phyloP scores from a whole-genome alignment of 53 echinoderm and acorn worm genomes.

The Actinopyga echinites region DNA sequence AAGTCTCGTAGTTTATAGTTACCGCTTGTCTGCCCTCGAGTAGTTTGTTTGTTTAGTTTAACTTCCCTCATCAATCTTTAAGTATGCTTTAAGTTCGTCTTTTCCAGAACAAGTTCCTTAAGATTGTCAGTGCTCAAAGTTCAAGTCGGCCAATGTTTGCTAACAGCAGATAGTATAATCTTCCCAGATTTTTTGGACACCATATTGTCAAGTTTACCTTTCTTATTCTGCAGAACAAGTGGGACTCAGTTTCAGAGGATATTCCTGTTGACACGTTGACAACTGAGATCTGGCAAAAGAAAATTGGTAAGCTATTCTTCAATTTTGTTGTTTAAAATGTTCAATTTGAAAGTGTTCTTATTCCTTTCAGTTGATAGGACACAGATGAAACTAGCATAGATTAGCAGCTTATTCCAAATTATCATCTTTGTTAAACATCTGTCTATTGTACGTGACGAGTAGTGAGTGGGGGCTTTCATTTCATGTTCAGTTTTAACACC shows the following conservation, averaged over 20 bases:
- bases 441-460: no score
- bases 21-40: neutral
- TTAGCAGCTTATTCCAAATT: no score
- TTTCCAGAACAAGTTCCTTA: constrained; percentile 18
- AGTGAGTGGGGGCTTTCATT: no score
- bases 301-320: no score
- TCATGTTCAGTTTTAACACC: no score
- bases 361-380: no score
- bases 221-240: constrained; percentile 8
- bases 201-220: constrained; percentile 12
- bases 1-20: no score
- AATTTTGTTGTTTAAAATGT: no score
- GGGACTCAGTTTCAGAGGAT: neutral
- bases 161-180: constrained; percentile 30
- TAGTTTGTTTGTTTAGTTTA: constrained; percentile 13
- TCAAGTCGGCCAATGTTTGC: constrained; percentile 18
- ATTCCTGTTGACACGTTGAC: neutral
- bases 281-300: no score
- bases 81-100: neutral
- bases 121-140: constrained; percentile 33
- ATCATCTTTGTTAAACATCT: no score
- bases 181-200: constrained; percentile 37
- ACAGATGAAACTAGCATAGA: no score
- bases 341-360: no score
- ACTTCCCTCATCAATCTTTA: constrained; percentile 30